phyloP scores from a whole-genome alignment of 2,113 vertebrate species.

The Micronycteris hirsuta region DNA sequence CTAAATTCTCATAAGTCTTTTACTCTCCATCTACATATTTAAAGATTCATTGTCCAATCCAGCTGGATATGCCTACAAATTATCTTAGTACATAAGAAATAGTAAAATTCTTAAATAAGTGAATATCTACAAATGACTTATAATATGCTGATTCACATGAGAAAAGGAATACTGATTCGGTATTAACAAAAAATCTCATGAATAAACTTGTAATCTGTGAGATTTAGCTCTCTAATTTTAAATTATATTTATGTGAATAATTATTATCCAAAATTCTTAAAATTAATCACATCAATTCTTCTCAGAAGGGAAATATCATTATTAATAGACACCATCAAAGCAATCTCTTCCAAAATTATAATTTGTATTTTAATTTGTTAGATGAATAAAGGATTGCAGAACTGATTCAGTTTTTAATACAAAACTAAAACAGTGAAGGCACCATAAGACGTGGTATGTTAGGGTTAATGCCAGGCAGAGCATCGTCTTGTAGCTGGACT shows the following conservation, averaged over 20 bases:
- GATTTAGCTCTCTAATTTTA: conserved; percentile 29
- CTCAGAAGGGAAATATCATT: conserved; percentile 14
- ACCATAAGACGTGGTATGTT: not conserved
- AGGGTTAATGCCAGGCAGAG: not conserved
- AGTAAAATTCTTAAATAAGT: conserved; percentile 32
- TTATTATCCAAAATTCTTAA: conserved; percentile 13
- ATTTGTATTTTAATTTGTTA: conserved; percentile 29
- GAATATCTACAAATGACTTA: not conserved
- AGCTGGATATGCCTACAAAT: not conserved
- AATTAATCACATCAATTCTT: conserved; percentile 27
- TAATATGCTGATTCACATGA: conserved; percentile 35
- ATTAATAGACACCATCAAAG: not conserved
- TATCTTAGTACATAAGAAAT: not conserved
- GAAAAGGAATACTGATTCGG: not conserved
- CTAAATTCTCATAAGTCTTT: conserved; percentile 1
- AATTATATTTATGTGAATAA: conserved; percentile 57
- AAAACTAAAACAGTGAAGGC: not conserved
- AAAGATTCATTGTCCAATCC: not conserved
- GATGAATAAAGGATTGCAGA: not conserved
- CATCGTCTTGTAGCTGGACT: not conserved
- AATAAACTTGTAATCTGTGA: conserved; percentile 24
- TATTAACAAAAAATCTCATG: conserved; percentile 47
- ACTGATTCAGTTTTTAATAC: not conserved
- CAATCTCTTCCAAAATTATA: conserved; percentile 11
- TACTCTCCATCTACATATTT: not conserved